phyloP scores from a whole-genome alignment of 2,797 vertebrate species.

The Xiphophorus birchmanni region DNA sequence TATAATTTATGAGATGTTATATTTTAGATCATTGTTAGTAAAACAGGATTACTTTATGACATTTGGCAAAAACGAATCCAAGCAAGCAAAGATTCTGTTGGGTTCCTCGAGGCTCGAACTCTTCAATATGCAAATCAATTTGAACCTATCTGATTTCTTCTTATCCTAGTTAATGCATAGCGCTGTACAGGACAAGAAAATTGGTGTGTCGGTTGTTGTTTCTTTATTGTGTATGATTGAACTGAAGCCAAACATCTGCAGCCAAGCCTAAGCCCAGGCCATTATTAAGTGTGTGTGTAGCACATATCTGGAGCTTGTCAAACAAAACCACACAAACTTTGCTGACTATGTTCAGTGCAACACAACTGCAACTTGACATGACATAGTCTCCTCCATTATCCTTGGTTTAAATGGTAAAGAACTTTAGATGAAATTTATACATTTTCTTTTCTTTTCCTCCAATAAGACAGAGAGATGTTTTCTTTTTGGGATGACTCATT shows the following conservation, averaged over 20 bases:
- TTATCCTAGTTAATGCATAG: constrained; percentile 13
- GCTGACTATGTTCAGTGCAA: constrained; percentile 51
- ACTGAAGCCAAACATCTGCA: constrained; percentile 49
- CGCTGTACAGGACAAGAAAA: constrained; percentile 30
- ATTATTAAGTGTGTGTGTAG: constrained; percentile 63
- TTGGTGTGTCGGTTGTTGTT: constrained; percentile 39
- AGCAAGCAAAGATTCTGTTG: background rate
- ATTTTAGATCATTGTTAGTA: background rate
- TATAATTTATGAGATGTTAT: no score
- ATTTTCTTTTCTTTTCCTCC: constrained; percentile 1
- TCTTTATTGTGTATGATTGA: constrained; percentile 61
- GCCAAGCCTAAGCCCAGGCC: constrained; percentile 57
- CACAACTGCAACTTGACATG: constrained; percentile 53
- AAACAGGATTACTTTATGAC: background rate
- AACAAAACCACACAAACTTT: constrained; percentile 65
- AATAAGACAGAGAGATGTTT: constrained; percentile 11
- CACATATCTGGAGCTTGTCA: constrained; percentile 63
- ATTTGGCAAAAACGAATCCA: background rate
- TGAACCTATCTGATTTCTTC: background rate
- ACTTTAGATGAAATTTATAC: constrained; percentile 20
- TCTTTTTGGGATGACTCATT: constrained; percentile 4
- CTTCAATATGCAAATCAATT: background rate
- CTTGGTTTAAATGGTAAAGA: constrained; percentile 27
- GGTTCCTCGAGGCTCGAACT: background rate
- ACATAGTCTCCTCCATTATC: constrained; percentile 64